A percentile compares a stretch with the other conserved stretches of the same genome.
Conservation (phyloP, 2,888 invertebrate genomes). For the Odontocolon sp. region DNA sequence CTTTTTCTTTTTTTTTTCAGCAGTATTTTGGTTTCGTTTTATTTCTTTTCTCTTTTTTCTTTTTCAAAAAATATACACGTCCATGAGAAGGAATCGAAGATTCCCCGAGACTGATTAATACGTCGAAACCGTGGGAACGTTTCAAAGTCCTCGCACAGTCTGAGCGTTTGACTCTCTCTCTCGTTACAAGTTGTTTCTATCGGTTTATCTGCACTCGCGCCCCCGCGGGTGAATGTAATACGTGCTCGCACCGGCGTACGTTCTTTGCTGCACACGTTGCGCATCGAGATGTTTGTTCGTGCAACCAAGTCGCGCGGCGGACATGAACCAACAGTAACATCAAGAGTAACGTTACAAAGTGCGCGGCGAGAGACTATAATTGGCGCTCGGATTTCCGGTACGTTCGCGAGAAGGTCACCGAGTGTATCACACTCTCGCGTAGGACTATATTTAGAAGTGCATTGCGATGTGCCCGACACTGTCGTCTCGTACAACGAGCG, state of each 20-base stretch:
- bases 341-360: constrained; percentile 40
- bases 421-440: constrained; percentile 53
- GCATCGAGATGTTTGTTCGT: neutral
- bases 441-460: constrained; percentile 68
- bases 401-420: constrained; percentile 68
- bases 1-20: neutral
- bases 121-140: constrained; percentile 26
- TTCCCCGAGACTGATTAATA: constrained; percentile 21
- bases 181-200: neutral
- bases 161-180: constrained; percentile 1
- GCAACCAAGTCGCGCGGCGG: neutral
- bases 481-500: constrained; percentile 39
- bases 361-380: constrained; percentile 59
- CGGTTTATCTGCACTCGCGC: neutral
- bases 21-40: neutral
- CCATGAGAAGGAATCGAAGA: neutral
- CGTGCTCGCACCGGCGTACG: neutral
- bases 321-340: neutral
- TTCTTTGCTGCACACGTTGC: neutral
- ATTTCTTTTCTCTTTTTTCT: neutral
- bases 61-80: neutral
- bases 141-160: neutral
- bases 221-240: neutral
- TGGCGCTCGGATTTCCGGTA: constrained; percentile 69
- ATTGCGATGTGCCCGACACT: constrained; percentile 48